Base-by-base conservation (phyloP, 2,888 invertebrate genomes). In the Rapana venosa region DNA sequence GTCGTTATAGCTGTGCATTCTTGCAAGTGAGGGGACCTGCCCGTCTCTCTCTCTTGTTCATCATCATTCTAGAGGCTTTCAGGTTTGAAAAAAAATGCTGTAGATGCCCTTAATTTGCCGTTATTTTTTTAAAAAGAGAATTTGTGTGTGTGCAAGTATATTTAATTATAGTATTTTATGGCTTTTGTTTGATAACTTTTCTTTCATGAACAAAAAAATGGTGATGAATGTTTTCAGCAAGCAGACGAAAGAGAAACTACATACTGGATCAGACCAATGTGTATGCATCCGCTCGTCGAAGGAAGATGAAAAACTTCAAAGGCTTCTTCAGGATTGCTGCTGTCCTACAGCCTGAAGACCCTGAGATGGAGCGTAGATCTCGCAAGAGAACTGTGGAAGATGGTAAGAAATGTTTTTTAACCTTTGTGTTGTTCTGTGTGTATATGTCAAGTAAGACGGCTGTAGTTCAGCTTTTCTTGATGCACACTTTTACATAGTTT, bases 201-300 rank as follows among this genome's bases (percentile, higher is more conserved):
- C 47, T 47, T 47, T 47, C 8, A 5, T 2, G 47, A 47, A 47
- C 8, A 47, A 47, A 47, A 47, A 47, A 47, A 47, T 47, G 32
- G 56, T 13, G 35, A 20, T 90, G 5, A 35, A 61, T 88, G 83
- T 88, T 91, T 90, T 36, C 92, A 94, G 94, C 93, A 30, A 92
- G 94, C 58, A 93, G 92, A 87, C 93, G 95, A 77, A 97, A 98
- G 94, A 97, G 99, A 95, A 99, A 99, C 97, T 99, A 98, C 97
- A 98, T 99, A 94, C 97, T 99, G 93, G 99, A 99, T 97, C 99
- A 99, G 98, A 98, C 98, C 97, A 99, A 99, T 97, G 98, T 99
- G 96, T 98, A 98, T 97, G 98, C 98, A 96, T 98, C 98, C 96
- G 98, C 98, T 95, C 98, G 99, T 97, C 98, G 98, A 96, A 98